Percentiles rank a stretch among this genome's conserved stretches.
Conservation (phyloP, 2,113 vertebrate genomes). For the Neodon shergylaensis region DNA sequence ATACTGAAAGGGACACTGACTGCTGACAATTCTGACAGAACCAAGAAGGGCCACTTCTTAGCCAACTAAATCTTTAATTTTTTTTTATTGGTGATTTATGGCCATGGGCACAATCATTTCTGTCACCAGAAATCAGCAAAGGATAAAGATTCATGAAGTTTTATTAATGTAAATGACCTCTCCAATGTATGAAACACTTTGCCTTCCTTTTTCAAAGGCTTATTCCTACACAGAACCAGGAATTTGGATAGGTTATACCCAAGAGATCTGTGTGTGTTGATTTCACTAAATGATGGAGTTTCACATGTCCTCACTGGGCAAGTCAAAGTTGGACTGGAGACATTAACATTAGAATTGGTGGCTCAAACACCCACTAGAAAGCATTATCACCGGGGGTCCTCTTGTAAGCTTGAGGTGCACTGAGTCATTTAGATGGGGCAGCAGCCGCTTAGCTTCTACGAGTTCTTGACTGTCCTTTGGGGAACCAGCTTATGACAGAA, state of each 20-base stretch:
- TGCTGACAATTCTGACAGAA: constrained; percentile 34
- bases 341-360: not conserved
- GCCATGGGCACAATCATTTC: constrained; percentile 19
- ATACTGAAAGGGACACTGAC: not conserved
- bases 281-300: not conserved
- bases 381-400: not conserved
- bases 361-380: not conserved
- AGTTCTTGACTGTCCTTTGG: not conserved
- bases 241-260: not conserved
- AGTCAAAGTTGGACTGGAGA: not conserved
- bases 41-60: not conserved
- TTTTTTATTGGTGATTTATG: not conserved
- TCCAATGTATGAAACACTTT: not conserved
- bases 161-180: constrained; percentile 2
- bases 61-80: constrained; percentile 44
- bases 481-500: not conserved
- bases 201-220: constrained; percentile 29
- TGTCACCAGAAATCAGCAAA: constrained; percentile 55
- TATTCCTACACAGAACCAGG: not conserved
- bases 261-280: not conserved
- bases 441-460: not conserved
- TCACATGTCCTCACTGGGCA: not conserved
- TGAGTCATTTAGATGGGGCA: not conserved
- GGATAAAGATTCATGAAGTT: constrained; percentile 47
- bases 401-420: not conserved